Conservation (phyloP, 2,888 invertebrate genomes). For the Bombylius major region DNA sequence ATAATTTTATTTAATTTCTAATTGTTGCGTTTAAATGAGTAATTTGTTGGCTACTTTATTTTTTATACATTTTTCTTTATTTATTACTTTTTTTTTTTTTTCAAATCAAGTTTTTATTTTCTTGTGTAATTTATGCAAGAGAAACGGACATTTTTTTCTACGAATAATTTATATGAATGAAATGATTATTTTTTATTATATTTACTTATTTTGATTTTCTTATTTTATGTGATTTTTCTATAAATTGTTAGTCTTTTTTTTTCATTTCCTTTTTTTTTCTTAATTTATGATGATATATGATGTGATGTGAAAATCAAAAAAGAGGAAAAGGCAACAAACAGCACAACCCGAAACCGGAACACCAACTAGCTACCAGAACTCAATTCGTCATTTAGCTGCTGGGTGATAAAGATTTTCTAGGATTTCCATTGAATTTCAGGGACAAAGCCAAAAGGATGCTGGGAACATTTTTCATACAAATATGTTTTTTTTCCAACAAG, state of each 20-base stretch:
- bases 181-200: too few relatives aligned
- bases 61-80: background rate
- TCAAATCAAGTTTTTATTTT: background rate
- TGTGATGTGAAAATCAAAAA: slow-evolving; percentile 20
- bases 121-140: too few relatives aligned
- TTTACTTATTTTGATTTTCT: too few relatives aligned
- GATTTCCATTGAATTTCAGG: background rate
- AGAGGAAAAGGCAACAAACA: slow-evolving; percentile 39
- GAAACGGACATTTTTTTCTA: too few relatives aligned
- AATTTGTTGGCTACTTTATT: background rate
- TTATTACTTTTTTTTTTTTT: background rate
- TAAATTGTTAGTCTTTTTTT: too few relatives aligned
- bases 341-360: slow-evolving; percentile 41
- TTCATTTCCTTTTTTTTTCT: background rate
- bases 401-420: slow-evolving; percentile 9
- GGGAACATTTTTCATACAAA: too few relatives aligned
- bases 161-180: too few relatives aligned
- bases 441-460: too few relatives aligned
- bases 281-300: slow-evolving; percentile 10
- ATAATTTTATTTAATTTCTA: too few relatives aligned
- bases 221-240: too few relatives aligned
- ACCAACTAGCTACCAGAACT: slow-evolving; percentile 30
- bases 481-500: too few relatives aligned
- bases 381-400: slow-evolving; percentile 13
- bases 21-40: background rate